Base-by-base conservation (phyloP, 1,140 invertebrate genomes). In the Acromyrmex charruanus region DNA sequence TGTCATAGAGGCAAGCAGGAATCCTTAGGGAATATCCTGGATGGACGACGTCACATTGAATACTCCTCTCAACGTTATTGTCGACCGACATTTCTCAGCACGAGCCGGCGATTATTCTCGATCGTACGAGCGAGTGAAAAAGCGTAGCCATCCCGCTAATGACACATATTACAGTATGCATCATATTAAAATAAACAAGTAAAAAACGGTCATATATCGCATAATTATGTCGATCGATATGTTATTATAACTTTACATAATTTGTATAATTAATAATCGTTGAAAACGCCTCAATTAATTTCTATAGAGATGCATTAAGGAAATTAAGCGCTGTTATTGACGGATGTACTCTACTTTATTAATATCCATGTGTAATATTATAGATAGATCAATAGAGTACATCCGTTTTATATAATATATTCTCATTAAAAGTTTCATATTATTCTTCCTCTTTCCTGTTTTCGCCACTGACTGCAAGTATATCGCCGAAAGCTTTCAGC, bases 21-120 rank as follows among this genome's bases (percentile, higher is more conserved):
- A 59, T 31, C 80, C 25, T 74, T 35, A 16, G 53, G 55, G 80
- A 82, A 49, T 44, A 7, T 72, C 53, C 68, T 21, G 39, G 25
- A 16, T 59, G 66, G 35, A 89, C 88, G 55, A 71, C 35, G 74
- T 53, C 18, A 71, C 81, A 71, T 81, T 59, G n/a, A 84, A 49
- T 87, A 21, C 25, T 58, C 58, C 65, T 63, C 75, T 82, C 44
- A 51, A 18, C 71, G 82, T 86, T 89, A 89, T 89, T 77, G 63
- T 44, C 68, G 68, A 71, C 84, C 84, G 58, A 77, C 58, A 55
- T 77, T 81, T 87, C 77, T 72, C 77, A 58, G n/a, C 25, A 61
- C 44, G 31, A 25, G 6, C 25, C 55, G 44, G 31, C 75, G 59
- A 71, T 35, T 88, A 86, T 89, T 87, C 89, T 89, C 77, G 44